phyloP scores from a whole-genome alignment of 1,140 invertebrate species.

The Mizuhopecten yessoensis region DNA sequence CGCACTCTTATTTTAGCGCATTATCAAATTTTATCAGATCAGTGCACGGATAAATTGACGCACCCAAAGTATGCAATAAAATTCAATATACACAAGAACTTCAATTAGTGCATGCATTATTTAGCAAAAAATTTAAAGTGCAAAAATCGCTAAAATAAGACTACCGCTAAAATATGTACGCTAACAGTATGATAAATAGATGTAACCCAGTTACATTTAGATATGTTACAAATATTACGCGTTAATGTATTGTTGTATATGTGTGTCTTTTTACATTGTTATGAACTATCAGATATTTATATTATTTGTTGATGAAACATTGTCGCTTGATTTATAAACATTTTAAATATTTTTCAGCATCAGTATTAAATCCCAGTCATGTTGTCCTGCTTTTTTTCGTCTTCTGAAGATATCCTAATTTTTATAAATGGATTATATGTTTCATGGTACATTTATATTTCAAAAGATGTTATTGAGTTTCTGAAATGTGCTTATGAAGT shows the following conservation, averaged over 20 bases:
- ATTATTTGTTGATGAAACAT: slow-evolving; percentile 17
- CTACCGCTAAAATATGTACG: no score
- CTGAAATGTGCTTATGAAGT: neutral
- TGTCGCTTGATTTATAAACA: neutral
- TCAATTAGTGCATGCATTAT: no score
- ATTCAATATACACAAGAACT: no score
- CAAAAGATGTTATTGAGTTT: neutral
- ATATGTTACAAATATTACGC: neutral
- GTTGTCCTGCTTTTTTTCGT: neutral
- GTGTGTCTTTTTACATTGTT: neutral
- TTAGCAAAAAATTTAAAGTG: no score
- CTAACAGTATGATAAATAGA: no score
- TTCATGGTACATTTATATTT: neutral
- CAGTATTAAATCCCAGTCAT: neutral
- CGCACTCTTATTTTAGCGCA: no score
- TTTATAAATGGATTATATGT: neutral
- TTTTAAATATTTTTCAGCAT: neutral
- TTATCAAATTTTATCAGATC: no score
- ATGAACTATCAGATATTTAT: slow-evolving; percentile 36
- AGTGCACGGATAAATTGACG: no score
- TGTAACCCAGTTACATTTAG: neutral
- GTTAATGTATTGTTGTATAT: neutral
- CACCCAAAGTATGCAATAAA: no score
- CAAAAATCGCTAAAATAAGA: no score
- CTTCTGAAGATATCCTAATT: neutral